Evolutionary conservation across 2,888 invertebrate genomes (phyloP).

Genomic region (Xylocampa areola): DNA sequence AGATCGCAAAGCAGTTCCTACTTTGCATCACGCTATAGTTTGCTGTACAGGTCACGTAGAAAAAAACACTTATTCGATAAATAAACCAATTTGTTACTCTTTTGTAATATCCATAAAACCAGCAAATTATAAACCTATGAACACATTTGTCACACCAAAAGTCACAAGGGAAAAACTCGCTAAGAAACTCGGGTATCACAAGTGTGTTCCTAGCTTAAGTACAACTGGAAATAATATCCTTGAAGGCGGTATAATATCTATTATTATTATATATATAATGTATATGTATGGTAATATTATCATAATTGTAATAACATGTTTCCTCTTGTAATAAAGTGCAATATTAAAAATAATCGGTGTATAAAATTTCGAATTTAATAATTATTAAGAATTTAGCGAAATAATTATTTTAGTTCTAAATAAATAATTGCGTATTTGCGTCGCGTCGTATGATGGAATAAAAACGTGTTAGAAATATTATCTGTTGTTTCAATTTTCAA

Average conservation of each 20-base stretch:
- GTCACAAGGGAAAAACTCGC: too few relatives aligned
- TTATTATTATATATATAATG: not conserved
- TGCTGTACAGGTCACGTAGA: conserved; percentile 19
- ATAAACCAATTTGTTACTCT: not conserved
- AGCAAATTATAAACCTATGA: conserved; percentile 14
- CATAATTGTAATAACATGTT: conserved; percentile 22
- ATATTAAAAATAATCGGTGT: conserved; percentile 76
- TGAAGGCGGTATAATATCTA: too few relatives aligned
- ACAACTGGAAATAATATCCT: too few relatives aligned
- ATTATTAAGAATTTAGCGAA: conserved; percentile 62
- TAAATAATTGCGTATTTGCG: conserved; percentile 49
- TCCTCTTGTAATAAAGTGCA: conserved; percentile 71
- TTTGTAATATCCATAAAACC: not conserved
- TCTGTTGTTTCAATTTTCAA: conserved; percentile 29
- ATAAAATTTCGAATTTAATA: conserved; percentile 86
- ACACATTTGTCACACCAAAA: not conserved
- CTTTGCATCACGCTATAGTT: conserved; percentile 24
- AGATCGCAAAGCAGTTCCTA: too few relatives aligned
- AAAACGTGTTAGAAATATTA: conserved; percentile 56
- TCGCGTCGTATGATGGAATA: conserved; percentile 59
- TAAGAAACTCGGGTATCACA: not conserved
- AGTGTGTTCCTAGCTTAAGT: not conserved
- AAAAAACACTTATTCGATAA: not conserved
- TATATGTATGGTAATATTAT: conserved; percentile 1
- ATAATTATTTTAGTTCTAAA: conserved; percentile 57